phyloP scores from a whole-genome alignment of 2,797 vertebrate genomes.

The Falco cherrug region DNA sequence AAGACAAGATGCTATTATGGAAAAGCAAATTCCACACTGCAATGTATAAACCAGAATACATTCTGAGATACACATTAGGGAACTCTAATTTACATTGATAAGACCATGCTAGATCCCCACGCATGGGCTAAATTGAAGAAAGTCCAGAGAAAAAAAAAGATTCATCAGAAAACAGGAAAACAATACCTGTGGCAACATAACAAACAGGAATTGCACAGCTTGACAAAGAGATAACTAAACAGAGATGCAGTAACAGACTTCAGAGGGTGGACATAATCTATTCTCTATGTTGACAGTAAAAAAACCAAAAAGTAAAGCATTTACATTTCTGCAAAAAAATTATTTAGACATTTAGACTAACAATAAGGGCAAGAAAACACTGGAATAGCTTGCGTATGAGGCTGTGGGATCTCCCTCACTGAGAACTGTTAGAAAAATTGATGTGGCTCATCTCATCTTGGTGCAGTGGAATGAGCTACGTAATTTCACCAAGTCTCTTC shows the following conservation, averaged over 20 bases:
- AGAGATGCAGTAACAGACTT: not conserved
- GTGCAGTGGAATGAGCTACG: not conserved
- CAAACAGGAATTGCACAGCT: not conserved
- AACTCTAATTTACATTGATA: not conserved
- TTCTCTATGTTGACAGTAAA: not conserved
- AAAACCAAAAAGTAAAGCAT: not conserved
- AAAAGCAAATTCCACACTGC: not conserved
- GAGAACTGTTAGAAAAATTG: not conserved
- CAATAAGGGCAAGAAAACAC: not conserved
- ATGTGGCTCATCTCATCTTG: not conserved
- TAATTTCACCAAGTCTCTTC: rapidly evolving
- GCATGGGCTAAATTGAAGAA: not conserved
- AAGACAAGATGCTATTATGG: rapidly evolving
- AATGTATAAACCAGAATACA: not conserved
- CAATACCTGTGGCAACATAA: not conserved
- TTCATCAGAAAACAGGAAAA: not conserved
- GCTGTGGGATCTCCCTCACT: not conserved
- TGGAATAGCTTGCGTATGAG: not conserved
- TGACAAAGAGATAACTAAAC: not conserved
- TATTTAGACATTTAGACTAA: not conserved
- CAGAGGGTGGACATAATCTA: not conserved
- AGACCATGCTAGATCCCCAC: not conserved
- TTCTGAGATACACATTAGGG: not conserved
- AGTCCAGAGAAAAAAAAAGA: not conserved
- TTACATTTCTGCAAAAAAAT: not conserved